Evolutionary conservation across 2,888 invertebrate genomes (phyloP), one percentile per base, ranked within the genome.

Genomic region (Epiblema foenella): DNA sequence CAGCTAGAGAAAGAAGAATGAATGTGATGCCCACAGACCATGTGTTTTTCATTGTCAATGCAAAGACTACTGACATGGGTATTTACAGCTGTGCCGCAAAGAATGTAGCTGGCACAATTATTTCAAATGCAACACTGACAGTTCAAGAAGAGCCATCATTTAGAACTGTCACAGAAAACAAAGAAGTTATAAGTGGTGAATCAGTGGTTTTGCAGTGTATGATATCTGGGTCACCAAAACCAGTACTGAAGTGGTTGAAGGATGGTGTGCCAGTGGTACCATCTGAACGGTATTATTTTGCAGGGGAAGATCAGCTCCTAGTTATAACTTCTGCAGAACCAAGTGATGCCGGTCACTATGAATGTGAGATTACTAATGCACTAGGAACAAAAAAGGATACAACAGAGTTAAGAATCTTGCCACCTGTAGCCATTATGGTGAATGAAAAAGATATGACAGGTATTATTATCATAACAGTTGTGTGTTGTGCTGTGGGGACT

Each of bases 1-100:
- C 99, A 7, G 99, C 99, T 10, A 95, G 97, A 77, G 98, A 99
- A 86, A 95, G 98, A 57, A 94, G 99, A 49, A 97, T 99, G 96
- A 97, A 97, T 89, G 97, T 98, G 59, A 97, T 98, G 95, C 97
- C 98, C 0, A 95, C 96, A 39, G 98, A 99, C 84, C 97, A 98
- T 86, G 96, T 97, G 1, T 98, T 98, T 85, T 98, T 98, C 83
- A 99, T 99, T 78, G 95, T 98, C n/a, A 96, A 98, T 89, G 97
- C 98, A 24, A 98, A 98, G 87, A 95, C 96, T 0, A 95, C 95
- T 46, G 99, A 99, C 84, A 97, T 97, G 90, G 99, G 99, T 0
- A 94, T 98, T 39, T 99, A 99, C 85, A 98, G 97, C 64, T 99
- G 99, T 89, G 98, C 97, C 9, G 99, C 99, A 0, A 95, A 96